These are phyloP conservation scores for Galerucella calmariensis DNA, from an alignment of 2,888 invertebrate genomes.

Conservation along the genomic window DNA sequence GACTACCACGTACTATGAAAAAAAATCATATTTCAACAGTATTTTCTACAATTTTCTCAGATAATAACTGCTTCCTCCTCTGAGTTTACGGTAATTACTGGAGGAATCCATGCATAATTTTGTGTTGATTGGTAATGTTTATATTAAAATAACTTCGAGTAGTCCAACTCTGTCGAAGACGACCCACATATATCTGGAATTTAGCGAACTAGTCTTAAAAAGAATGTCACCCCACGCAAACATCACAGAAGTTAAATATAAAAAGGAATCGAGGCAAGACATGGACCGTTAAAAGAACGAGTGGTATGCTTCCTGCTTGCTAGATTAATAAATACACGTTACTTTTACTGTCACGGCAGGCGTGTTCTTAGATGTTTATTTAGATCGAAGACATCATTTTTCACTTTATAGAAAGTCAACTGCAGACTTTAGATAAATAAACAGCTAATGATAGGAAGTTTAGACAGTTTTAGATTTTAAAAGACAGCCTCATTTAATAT, in stretches of 20 bases:
- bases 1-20: too few relatives aligned
- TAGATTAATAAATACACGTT: constrained; percentile 19
- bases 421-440: neutral
- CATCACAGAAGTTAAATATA: neutral
- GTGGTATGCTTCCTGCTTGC: constrained; percentile 6
- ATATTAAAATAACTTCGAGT: neutral
- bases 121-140: too few relatives aligned
- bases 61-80: too few relatives aligned
- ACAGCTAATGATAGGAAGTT: too few relatives aligned
- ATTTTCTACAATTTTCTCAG: too few relatives aligned
- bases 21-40: too few relatives aligned
- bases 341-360: constrained; percentile 14
- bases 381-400: neutral
- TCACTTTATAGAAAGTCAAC: neutral
- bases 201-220: neutral
- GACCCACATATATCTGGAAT: neutral
- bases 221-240: neutral
- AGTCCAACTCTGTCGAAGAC: neutral
- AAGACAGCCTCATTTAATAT: too few relatives aligned
- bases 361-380: neutral
- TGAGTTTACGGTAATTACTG: too few relatives aligned
- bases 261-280: neutral
- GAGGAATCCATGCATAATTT: too few relatives aligned
- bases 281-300: neutral
- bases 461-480: too few relatives aligned